These are phyloP conservation scores for Bombus balteatus DNA, from an alignment of 1,140 invertebrate species.

Conservation along the genomic window DNA sequence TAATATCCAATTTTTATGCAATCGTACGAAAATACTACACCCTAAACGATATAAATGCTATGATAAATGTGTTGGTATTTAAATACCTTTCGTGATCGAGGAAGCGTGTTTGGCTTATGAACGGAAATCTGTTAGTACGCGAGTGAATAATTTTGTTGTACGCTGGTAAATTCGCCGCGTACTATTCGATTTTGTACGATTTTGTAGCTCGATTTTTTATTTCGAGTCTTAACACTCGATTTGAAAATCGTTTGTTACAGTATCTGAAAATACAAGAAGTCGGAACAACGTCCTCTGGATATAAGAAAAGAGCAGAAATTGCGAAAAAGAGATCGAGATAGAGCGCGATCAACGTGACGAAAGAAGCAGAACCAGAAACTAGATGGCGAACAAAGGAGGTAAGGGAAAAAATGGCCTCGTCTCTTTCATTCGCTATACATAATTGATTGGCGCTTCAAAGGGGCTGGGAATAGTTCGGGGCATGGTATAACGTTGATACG, in stretches of 20 bases:
- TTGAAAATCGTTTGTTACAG: background rate
- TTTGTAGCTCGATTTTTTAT: no score
- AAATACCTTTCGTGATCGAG: no score
- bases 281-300: no score
- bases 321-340: background rate
- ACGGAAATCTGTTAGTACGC: no score
- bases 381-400: constrained; percentile 16
- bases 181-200: no score
- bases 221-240: background rate
- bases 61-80: no score
- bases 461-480: constrained; percentile 63
- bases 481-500: constrained; percentile 46
- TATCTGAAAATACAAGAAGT: no score
- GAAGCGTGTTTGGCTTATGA: fast-evolving
- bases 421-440: constrained; percentile 48
- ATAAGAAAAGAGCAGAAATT: background rate
- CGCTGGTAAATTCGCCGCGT: no score
- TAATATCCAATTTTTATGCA: no score
- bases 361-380: background rate
- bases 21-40: no score
- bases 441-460: constrained; percentile 73
- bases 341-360: background rate
- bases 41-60: no score
- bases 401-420: constrained; percentile 3
- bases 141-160: no score